Base-by-base conservation (phyloP, 2,797 vertebrate genomes). In the Acropternis orthonyx region DNA sequence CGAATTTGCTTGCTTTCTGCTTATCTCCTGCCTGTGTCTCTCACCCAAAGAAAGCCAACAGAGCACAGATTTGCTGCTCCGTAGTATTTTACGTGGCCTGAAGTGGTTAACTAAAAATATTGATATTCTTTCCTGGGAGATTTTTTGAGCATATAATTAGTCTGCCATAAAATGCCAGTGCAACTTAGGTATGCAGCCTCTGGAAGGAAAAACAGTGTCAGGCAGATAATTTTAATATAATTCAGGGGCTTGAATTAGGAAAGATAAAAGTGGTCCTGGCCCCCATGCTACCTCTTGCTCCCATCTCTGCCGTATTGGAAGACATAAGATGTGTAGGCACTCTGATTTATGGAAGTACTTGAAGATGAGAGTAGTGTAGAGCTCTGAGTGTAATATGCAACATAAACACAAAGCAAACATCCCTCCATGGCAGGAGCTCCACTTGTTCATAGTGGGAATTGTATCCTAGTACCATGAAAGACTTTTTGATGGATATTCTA, bases 31-130 rank as follows among this genome's bases (percentile, higher is more conserved):
- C 36, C 14, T 51, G 9, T 52, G 13, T 21, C 44, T 71, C 54
- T 65, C 19, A 85, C 15, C 12, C 30, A 8, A 0, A 1, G 7
- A 48, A n/a, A 73, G 22, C 21, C 34, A 67, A 43, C 34, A 51
- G 8, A n/a, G 73, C 44, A 41, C 17, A 63, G 32, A 49, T 73
- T 73, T 88, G 34, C 37, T 68, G 32, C 13, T 79, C 49, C 24
- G 1, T 41, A 26, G 39, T 69, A 49, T 80, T 89, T 76, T 27
- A 43, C 0, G 0, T 72, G 58, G 9, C 39, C 24, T 28, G 18
- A 77, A 66, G 49, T 36, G 20, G 37, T 91, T 93, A 80, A 75
- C 41, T 77, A 74, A 39, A 88, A 89, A 85, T 24, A 34, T 39
- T 74, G 46, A 62, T 69, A 44, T 59, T 49, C 9, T 77, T 77